Evolutionary conservation across 1,140 invertebrate species (phyloP), one percentile per base, ranked within the genome.

Genomic region (Orchestia grillus): DNA sequence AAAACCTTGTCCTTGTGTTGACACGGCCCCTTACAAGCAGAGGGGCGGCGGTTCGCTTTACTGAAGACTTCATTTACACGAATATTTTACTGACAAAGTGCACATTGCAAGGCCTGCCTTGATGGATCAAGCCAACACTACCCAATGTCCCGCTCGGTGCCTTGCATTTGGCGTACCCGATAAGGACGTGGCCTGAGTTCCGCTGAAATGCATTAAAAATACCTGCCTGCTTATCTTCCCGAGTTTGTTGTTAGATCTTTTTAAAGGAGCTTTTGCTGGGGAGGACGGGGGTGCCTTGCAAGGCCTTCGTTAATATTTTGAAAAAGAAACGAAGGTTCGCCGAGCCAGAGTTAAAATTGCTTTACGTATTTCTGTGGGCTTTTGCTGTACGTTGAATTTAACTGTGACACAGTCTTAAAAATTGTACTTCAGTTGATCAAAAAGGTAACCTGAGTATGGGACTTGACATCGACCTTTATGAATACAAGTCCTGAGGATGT

Each of bases 61-160:
- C 88, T 90, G 88, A 90, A 90, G 28, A 41, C 88, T 90, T 42
- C 16, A 90, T 90, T 90, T 42, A 90, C 28, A 11, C 4, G 88
- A 43, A 44, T 11, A 90, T 90, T 90, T 90, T 90, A 90, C 62
- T 19, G 88, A 44, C 88, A 36, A 42, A 41, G 62, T 77, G 41
- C 88, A 44, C 88, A 90, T 90, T 42, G 43, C 88, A 16, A 44
- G 43, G n/a, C 88, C 88, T 28, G n/a, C 3, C n/a, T 28, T 90
- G 88, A 90, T 90, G 88, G 43, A 90, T 42, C 23, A 90, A 44
- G 88, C 88, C 88, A 90, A 90, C 88, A 90, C 15, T 16, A 44
- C 88, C 43, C 15, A 42, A 42, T 90, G 88, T 90, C 88, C n/a
- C 36, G 88, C 36, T 1, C 41, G 88, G 41, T 90, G 88, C 88